Evolutionary conservation across 2,888 invertebrate genomes (phyloP).

Genomic region (Temnothorax rugatulus): DNA sequence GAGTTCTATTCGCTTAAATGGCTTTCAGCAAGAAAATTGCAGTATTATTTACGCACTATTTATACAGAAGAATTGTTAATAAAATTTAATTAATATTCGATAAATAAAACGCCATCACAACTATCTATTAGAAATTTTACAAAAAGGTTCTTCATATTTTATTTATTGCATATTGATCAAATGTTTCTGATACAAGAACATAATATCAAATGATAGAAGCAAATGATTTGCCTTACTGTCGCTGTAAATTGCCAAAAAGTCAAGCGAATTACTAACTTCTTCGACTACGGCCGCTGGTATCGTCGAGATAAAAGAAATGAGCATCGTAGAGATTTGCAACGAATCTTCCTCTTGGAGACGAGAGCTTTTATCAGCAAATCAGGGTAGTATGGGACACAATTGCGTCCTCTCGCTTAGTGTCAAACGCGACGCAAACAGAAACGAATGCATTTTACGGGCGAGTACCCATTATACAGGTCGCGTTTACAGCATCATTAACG

Average conservation of each 20-base stretch:
- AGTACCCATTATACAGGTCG: constrained; percentile 63
- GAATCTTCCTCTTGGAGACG: background rate
- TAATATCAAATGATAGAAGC: background rate
- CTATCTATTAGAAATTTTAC: background rate
- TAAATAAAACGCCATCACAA: background rate
- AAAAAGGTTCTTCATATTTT: background rate
- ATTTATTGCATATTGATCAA: background rate
- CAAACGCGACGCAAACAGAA: constrained; percentile 51
- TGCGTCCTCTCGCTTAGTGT: constrained; percentile 21
- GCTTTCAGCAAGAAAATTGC: constrained; percentile 2
- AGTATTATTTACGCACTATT: background rate
- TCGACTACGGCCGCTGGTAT: background rate
- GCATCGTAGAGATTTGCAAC: background rate
- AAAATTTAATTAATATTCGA: background rate
- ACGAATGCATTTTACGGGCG: constrained; percentile 56
- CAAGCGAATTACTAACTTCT: background rate
- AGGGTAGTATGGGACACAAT: background rate
- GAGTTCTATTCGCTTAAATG: constrained; percentile 20
- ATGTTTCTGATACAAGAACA: background rate
- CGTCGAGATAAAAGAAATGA: constrained; percentile 28
- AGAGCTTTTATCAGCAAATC: constrained; percentile 25
- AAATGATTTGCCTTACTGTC: background rate
- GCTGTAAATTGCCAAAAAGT: background rate
- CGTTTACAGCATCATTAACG: constrained; percentile 83
- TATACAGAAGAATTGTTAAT: constrained; percentile 3